Conservation (phyloP, 2,797 vertebrate species). For the Chelon labrosus region DNA sequence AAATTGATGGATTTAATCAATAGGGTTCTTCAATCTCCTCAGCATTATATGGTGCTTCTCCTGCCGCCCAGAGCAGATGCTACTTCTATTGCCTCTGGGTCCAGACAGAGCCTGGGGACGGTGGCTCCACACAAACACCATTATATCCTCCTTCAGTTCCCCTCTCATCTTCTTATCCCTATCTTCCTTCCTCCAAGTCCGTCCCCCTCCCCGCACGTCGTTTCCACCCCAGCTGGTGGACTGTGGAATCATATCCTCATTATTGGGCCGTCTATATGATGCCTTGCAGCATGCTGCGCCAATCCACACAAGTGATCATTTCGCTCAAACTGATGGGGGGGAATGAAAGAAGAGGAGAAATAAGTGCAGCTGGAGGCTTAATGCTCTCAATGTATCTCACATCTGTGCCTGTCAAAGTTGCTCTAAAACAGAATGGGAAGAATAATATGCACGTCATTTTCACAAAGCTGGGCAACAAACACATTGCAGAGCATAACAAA, state of each 20-base stretch:
- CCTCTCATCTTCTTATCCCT: conserved; percentile 28
- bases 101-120: conserved; percentile 63
- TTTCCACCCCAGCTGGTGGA: conserved; percentile 48
- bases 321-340: conserved; percentile 41
- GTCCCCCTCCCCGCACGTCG: conserved; percentile 13
- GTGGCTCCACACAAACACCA: conserved; percentile 52
- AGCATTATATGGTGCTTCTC: conserved; percentile 16
- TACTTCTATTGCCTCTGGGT: conserved; percentile 58
- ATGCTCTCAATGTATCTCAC: conserved; percentile 55
- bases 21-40: conserved; percentile 32
- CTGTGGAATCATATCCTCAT: conserved; percentile 62
- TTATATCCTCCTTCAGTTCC: conserved; percentile 47
- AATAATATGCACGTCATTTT: conserved; percentile 53
- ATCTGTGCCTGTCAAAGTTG: conserved; percentile 60
- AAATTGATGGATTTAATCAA: conserved; percentile 42
- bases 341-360: conserved; percentile 29
- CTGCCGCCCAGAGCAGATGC: conserved; percentile 54
- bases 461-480: conserved; percentile 53
- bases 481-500: conserved; percentile 56
- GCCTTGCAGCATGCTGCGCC: conserved; percentile 49
- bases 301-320: conserved; percentile 65
- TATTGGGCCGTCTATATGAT: conserved; percentile 59
- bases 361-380: conserved; percentile 39
- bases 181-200: conserved; percentile 13
- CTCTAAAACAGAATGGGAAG: conserved; percentile 49